Base-by-base conservation (phyloP, 2,888 invertebrate genomes). In the Petrophora chlorosata region DNA sequence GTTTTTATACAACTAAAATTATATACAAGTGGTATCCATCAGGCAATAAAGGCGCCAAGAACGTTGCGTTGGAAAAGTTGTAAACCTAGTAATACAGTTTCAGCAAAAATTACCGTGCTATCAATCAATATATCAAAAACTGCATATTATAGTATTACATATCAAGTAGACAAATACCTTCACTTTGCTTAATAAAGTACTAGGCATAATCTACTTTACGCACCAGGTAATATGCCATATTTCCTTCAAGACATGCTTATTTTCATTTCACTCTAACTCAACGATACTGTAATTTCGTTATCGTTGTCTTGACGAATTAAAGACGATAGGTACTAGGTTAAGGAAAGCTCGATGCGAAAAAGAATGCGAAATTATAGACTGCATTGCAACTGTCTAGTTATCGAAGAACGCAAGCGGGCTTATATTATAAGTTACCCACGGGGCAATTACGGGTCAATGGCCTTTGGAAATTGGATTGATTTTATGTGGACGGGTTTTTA, bases 311-410 rank as follows among this genome's bases (percentile, higher is more conserved):
- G 16, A 43, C 33, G 22, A 28, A 38, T 42, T 28, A 42, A 26
- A 48, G 22, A 49, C 16, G 19, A 36, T 28, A 22, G 32, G 14
- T 43, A 39, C 39, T 48, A 30, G 26, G 43, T 28, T 33, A 43
- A 43, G 43, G 28, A 28, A 32, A 39, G 10, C 34, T 19, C 3
- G 10, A 19, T 30, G 29, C 29, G 46, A 32, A 53, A 65, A 71
- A 73, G 81, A 76, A 67, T 65, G 66, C 67, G 51, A 79, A 80
- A 85, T 85, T 79, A 82, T 71, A 79, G 72, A 60, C 61, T 61
- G 53, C 35, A 60, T 45, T 54, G 49, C 59, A 63, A 59, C 56
- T 56, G 51, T 59, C 59, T 47, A 61, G 68, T 81, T 79, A 84
- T 81, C 79, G 76, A 65, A 72, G 73, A 67, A 23, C 60, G 59